Conservation (phyloP, 2,888 invertebrate genomes). For the Agriotes lineatus region DNA sequence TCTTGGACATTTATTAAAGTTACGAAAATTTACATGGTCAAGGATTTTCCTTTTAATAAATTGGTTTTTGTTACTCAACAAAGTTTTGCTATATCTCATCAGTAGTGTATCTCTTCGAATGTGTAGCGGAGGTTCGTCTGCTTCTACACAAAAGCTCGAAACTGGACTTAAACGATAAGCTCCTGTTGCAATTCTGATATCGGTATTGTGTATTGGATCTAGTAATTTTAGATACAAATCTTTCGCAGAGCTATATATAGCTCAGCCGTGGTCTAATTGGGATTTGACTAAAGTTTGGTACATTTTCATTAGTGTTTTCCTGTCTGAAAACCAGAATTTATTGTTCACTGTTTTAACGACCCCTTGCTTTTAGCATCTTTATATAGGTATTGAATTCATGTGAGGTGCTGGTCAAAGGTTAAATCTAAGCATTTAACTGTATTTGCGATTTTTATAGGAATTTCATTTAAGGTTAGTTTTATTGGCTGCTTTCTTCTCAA, state of each 20-base stretch:
- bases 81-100: neutral
- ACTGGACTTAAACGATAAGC: neutral
- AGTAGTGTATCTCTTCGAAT: neutral
- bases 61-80: too few relatives aligned
- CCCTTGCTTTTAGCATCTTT: neutral
- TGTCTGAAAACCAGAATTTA: neutral
- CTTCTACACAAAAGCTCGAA: neutral
- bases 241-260: neutral
- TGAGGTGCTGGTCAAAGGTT: neutral
- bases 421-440: neutral
- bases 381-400: too few relatives aligned
- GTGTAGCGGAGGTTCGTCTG: too few relatives aligned
- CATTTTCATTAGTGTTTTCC: too few relatives aligned
- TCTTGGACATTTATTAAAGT: too few relatives aligned
- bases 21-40: too few relatives aligned
- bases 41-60: too few relatives aligned
- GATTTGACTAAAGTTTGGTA: neutral
- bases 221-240: too few relatives aligned
- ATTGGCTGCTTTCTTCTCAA: too few relatives aligned
- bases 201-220: too few relatives aligned
- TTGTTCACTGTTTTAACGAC: neutral
- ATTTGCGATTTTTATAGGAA: neutral
- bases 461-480: too few relatives aligned
- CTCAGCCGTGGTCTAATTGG: neutral
- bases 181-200: neutral